Percentiles rank a stretch among this genome's conserved stretches.
phyloP scores from a whole-genome alignment of 2,888 invertebrate species.

The Merodon equestris region DNA sequence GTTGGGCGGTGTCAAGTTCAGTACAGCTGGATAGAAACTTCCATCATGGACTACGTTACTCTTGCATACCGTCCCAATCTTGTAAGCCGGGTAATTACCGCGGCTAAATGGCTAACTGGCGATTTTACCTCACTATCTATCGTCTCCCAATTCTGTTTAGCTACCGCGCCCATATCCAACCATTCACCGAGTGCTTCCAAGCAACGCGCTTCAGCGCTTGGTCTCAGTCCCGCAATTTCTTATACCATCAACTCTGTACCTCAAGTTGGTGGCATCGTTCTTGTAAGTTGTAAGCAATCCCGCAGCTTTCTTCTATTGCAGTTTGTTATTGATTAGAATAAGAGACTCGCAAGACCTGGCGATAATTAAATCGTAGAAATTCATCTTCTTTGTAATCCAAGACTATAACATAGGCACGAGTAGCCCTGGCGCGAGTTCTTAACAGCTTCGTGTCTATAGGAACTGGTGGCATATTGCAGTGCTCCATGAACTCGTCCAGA shows the following conservation, averaged over 20 bases:
- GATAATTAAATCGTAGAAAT: slow-evolving; percentile 89
- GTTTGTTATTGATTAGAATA: slow-evolving; percentile 97
- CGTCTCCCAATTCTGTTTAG: slow-evolving; percentile 88
- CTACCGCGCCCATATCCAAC: slow-evolving; percentile 90
- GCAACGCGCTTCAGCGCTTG: slow-evolving; percentile 93
- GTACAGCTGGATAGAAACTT: slow-evolving; percentile 95
- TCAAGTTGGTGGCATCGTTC: slow-evolving; percentile 82
- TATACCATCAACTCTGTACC: slow-evolving; percentile 96
- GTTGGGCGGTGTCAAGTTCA: slow-evolving; percentile 85
- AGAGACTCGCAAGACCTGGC: slow-evolving; percentile 94
- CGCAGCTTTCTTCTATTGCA: slow-evolving; percentile 99
- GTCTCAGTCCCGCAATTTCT: slow-evolving; percentile 99
- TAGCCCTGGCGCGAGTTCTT: slow-evolving; percentile 96
- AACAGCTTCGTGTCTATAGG: slow-evolving; percentile 92
- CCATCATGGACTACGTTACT: slow-evolving; percentile 97
- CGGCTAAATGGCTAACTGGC: slow-evolving; percentile 92
- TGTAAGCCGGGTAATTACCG: slow-evolving; percentile 96
- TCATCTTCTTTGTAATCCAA: slow-evolving; percentile 91
- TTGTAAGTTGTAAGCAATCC: slow-evolving; percentile 92
- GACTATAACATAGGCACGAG: slow-evolving; percentile 86
- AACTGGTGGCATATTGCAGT: slow-evolving; percentile 96
- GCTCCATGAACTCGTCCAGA: slow-evolving; percentile 99
- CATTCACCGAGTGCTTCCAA: slow-evolving; percentile 98
- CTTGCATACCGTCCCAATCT: slow-evolving; percentile 96
- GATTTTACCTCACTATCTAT: slow-evolving; percentile 81